Percentiles rank a stretch among this genome's conserved stretches.
phyloP scores from a whole-genome alignment of 2,113 vertebrate species.

The Electrona antarctica region DNA sequence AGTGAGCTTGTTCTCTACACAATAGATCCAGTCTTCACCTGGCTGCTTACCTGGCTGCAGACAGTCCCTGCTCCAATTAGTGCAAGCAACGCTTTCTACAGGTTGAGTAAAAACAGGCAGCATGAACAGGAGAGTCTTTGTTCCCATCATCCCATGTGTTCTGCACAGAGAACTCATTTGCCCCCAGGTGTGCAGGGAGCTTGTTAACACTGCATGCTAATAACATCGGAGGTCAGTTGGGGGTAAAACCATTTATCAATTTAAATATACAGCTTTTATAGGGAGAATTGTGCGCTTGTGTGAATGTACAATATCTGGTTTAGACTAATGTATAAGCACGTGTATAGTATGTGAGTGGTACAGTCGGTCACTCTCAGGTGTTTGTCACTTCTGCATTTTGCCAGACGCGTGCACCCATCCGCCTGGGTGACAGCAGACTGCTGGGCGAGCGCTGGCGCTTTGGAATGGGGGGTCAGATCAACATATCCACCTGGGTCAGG shows the following conservation, averaged over 20 bases:
- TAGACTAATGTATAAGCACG: neutral
- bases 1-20: slow-evolving; percentile 33
- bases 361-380: too few relatives aligned
- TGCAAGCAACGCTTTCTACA: slow-evolving; percentile 3
- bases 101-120: slow-evolving; percentile 26
- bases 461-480: too few relatives aligned
- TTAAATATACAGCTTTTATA: neutral
- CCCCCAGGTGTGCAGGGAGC: slow-evolving; percentile 3
- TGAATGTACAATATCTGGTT: neutral
- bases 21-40: slow-evolving; percentile 46
- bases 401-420: too few relatives aligned
- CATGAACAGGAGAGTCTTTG: slow-evolving; percentile 47
- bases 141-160: slow-evolving; percentile 16
- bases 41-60: slow-evolving; percentile 43
- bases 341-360: neutral
- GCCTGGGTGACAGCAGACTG: too few relatives aligned
- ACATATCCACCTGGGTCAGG: too few relatives aligned
- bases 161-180: slow-evolving; percentile 9
- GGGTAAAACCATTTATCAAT: neutral
- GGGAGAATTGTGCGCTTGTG: neutral
- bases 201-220: neutral
- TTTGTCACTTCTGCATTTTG: too few relatives aligned
- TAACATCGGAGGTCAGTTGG: neutral
- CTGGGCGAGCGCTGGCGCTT: too few relatives aligned
- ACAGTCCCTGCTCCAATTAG: slow-evolving; percentile 31